Evolutionary conservation across 2,113 vertebrate genomes (phyloP).

Genomic region (Psophia crepitans): DNA sequence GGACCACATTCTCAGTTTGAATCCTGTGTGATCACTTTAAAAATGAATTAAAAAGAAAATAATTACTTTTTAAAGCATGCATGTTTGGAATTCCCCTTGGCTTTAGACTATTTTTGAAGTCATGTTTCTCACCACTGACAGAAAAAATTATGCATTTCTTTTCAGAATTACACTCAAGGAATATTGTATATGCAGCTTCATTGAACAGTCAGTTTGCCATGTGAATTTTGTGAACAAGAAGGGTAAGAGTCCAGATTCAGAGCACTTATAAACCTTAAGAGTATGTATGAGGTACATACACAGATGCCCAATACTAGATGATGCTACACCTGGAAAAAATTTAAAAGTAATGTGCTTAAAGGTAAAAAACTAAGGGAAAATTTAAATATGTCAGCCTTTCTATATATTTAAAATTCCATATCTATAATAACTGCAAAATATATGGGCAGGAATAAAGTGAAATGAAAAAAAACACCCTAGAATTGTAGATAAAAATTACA

Average conservation of each 20-base stretch:
- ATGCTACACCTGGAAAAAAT: background rate
- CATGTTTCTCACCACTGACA: background rate
- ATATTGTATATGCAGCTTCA: constrained; percentile 30
- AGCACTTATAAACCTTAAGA: constrained; percentile 4
- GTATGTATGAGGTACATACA: background rate
- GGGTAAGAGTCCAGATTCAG: constrained; percentile 40
- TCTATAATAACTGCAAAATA: background rate
- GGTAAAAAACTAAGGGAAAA: background rate
- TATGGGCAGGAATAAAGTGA: background rate
- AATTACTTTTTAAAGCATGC: constrained; percentile 22
- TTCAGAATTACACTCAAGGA: constrained; percentile 44
- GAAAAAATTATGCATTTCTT: constrained; percentile 34
- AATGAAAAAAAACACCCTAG: fast-evolving
- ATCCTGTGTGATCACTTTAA: background rate
- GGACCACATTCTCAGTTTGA: background rate
- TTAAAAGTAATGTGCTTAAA: background rate
- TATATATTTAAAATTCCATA: background rate
- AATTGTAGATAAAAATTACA: background rate
- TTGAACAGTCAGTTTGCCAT: background rate
- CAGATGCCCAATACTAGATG: background rate
- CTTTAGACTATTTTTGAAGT: constrained; percentile 47
- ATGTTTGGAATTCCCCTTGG: constrained; percentile 19
- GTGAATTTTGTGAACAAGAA: background rate
- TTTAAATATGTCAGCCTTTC: background rate
- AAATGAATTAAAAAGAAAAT: constrained; percentile 50